These are phyloP conservation scores for Phanerotoma sp. DNA, from an alignment of 2,888 invertebrate species.

Conservation along the genomic window DNA sequence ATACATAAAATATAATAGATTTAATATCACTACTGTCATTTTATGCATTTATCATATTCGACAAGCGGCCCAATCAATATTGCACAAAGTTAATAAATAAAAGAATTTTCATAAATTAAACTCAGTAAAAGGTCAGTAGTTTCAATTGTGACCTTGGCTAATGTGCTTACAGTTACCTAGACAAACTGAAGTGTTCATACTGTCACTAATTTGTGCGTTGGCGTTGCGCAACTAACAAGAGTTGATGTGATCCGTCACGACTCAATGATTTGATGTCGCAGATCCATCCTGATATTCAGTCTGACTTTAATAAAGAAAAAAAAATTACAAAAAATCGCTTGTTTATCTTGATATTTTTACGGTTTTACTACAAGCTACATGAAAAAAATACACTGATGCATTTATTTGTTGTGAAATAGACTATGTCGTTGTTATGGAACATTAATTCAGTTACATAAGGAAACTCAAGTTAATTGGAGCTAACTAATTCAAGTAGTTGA, in stretches of 20 bases:
- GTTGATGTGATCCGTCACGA: not conserved
- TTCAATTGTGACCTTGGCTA: constrained; percentile 17
- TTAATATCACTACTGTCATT: not conserved
- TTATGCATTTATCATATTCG: not conserved
- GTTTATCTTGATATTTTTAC: too few species aligned
- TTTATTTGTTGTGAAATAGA: too few species aligned
- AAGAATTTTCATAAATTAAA: not conserved
- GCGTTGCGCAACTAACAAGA: not conserved
- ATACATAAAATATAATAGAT: not conserved
- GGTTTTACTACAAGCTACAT: too few species aligned
- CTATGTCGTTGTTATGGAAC: too few species aligned
- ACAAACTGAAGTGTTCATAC: constrained; percentile 1
- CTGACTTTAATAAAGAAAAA: not conserved
- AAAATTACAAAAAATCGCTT: too few species aligned
- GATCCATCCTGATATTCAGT: not conserved
- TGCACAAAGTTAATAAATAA: not conserved
- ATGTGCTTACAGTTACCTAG: constrained; percentile 12
- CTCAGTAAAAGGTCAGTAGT: constrained; percentile 3
- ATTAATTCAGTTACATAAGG: too few species aligned
- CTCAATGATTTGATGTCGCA: constrained; percentile 12
- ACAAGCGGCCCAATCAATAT: not conserved
- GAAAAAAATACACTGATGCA: too few species aligned
- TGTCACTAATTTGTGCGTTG: constrained; percentile 1
- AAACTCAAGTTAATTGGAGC: too few species aligned
- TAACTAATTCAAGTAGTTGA: too few species aligned